These are phyloP conservation scores for Globodera rostochiensis DNA, from an alignment of 1,140 invertebrate genomes.

Conservation along the genomic window DNA sequence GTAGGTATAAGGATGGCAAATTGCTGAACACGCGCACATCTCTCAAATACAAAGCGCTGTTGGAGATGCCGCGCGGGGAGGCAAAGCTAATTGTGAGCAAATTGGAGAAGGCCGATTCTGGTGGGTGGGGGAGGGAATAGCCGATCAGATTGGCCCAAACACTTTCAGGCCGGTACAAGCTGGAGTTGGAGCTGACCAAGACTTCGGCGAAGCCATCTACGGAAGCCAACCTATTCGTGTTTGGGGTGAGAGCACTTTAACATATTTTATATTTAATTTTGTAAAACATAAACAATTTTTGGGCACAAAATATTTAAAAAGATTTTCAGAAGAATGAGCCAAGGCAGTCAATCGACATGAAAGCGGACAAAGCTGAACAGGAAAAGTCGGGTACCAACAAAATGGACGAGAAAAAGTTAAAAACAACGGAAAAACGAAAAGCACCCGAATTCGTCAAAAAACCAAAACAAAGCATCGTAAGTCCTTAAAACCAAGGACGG, in stretches of 20 bases:
- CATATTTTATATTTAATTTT: neutral
- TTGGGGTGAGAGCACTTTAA: neutral
- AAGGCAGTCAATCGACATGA: neutral
- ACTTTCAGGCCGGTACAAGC: slow-evolving; percentile 20
- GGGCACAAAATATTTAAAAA: too few relatives aligned
- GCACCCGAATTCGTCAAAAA: slow-evolving; percentile 20
- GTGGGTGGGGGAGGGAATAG: neutral
- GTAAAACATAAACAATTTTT: neutral
- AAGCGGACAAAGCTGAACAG: neutral
- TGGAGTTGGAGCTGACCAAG: slow-evolving; percentile 22
- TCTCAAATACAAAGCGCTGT: slow-evolving; percentile 18
- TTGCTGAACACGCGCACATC: slow-evolving; percentile 19
- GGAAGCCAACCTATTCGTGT: slow-evolving; percentile 6
- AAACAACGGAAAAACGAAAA: slow-evolving; percentile 12
- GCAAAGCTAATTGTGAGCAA: slow-evolving; percentile 24
- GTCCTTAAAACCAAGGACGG: neutral
- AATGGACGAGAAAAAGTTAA: neutral
- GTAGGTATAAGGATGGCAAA: slow-evolving; percentile 28
- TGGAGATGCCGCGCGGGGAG: slow-evolving; percentile 18
- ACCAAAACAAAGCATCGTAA: slow-evolving; percentile 22
- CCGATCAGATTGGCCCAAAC: neutral
- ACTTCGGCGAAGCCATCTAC: slow-evolving; percentile 15
- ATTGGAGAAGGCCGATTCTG: slow-evolving; percentile 21
- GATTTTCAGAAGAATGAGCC: slow-evolving; percentile 9
- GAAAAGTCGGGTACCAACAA: neutral